Evolutionary conservation across 1,140 invertebrate species (phyloP), one percentile per base, ranked within the genome.

Genomic region (Pseudobourletiella spinata): DNA sequence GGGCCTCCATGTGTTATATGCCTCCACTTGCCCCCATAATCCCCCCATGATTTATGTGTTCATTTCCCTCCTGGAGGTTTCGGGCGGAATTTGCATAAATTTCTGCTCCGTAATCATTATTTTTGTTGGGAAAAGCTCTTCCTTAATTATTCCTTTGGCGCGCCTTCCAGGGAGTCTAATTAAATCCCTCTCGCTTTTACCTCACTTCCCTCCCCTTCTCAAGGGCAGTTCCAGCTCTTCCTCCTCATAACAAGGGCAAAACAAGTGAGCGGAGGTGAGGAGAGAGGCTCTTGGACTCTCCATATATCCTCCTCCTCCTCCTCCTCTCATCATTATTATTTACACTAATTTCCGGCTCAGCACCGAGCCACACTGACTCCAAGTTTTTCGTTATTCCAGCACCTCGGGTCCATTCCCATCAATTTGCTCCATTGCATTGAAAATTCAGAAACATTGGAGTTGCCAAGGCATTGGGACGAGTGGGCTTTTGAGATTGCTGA

Each of bases 121-220:
- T 67, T 59, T 67, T 63, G 57, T 55, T 11, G 50, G 25, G 50
- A 58, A 66, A 62, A 58, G 26, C 35, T 54, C 52, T 28, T 28
- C 57, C 51, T 63, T 67, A 67, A 67, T 67, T 67, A 67, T 67
- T 67, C 66, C 55, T 67, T 67, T 67, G 62, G 61, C 56, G 66
- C 62, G 42, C 61, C 59, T 59, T 30, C 46, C 46, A 67, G 66
- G 66, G 66, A 67, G 66, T 67, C 66, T 67, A 67, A 67, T 67
- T 67, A 67, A 61, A 64, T 67, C 59, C 56, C 43, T 61, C 52
- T 57, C 25, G 30, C n/a, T 57, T 57, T 48, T 48, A 22, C 50
- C 59, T 44, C 16, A 50, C 51, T 26, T 44, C 39, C 42, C 52
- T 30, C 24, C 8, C 4, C 24, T 22, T 57, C 56, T 57, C 16